These are phyloP conservation scores for Seriola aureovittata DNA, from an alignment of 2,113 vertebrate species.

Conservation along the genomic window DNA sequence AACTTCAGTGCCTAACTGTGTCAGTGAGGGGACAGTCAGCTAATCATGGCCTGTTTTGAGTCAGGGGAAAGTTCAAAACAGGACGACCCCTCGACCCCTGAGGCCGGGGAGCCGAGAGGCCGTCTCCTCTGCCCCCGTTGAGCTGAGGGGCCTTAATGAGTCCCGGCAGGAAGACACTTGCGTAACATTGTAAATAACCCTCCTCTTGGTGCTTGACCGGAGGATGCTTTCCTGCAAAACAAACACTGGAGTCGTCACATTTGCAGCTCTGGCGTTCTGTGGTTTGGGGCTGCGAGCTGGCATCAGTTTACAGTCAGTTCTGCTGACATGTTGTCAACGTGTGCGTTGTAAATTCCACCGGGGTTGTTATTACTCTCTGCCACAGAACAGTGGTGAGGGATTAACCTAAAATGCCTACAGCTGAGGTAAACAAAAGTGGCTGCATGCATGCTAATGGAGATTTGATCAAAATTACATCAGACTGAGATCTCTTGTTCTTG, in stretches of 20 bases:
- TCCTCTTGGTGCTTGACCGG: neutral
- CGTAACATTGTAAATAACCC: neutral
- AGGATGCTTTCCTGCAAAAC: neutral
- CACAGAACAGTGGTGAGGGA: conserved; percentile 3
- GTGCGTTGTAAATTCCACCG: conserved; percentile 34
- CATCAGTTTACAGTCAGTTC: neutral
- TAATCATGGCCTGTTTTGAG: conserved; percentile 33
- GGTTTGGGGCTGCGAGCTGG: conserved; percentile 10
- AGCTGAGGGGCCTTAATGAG: conserved; percentile 8
- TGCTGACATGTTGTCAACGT: conserved; percentile 15
- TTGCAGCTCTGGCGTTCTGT: conserved; percentile 1
- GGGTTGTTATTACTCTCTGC: conserved; percentile 6
- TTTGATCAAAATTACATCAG: neutral
- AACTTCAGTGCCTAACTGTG: conserved; percentile 41
- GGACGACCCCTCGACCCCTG: conserved; percentile 3
- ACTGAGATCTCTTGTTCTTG: neutral
- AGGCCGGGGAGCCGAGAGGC: conserved; percentile 9
- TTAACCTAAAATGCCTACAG: conserved; percentile 9
- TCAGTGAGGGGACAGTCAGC: conserved; percentile 48
- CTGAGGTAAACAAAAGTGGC: conserved; percentile 18
- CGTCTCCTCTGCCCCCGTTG: neutral
- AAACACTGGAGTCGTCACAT: neutral
- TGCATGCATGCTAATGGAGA: conserved; percentile 1
- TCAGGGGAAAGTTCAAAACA: conserved; percentile 30
- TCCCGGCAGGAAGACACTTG: conserved; percentile 3